Evolutionary conservation across 2,797 vertebrate genomes (phyloP), one percentile per base, ranked within the genome.

Genomic region (Hirundo rustica): DNA sequence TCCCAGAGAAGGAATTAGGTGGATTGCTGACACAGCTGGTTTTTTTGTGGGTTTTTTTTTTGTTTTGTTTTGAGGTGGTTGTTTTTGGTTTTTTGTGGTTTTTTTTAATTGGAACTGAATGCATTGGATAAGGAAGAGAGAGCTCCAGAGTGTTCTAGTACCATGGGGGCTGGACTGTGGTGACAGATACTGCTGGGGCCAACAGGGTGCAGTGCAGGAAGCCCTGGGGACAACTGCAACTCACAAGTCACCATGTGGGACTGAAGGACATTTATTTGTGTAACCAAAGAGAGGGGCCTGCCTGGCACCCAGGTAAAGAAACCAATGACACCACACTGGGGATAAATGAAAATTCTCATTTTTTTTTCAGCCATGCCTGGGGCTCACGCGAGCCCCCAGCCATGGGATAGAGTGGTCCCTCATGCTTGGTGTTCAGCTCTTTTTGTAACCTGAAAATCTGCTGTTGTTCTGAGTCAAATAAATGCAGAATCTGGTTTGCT

Each of bases 391-490:
- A 76, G 76, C 66, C n/a, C 88, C 65, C 71, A 36, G 85, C 92
- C 53, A 51, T 67, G 89, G 86, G 88, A 23, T 13, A 6, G 84
- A 38, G 30, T 14, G 30, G 58, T 38, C 54, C 51, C 7, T 71
- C 40, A 29, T 0, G 30, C 84, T 90, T 95, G 85, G 73, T 91
- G 91, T 96, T 95, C 89, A 77, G 83, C 96, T 95, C 72, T 88
- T 97, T 81, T 92, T 97, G 96, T 97, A 95, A 97, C 82, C 93
- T 92, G 96, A 83, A 79, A 97, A 89, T 73, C 94, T 87, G 89
- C 89, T 93, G 92, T 96, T 95, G 96, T 92, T 97, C 94, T 91
- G 47, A 97, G 96, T 97, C 93, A 91, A 96, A 91, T 97, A 94
- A 97, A 97, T 85, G 79, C 92, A 96, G 87, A 96, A 89, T 76